phyloP scores from a whole-genome alignment of 2,888 invertebrate species.

The Ferrisia virgata region DNA sequence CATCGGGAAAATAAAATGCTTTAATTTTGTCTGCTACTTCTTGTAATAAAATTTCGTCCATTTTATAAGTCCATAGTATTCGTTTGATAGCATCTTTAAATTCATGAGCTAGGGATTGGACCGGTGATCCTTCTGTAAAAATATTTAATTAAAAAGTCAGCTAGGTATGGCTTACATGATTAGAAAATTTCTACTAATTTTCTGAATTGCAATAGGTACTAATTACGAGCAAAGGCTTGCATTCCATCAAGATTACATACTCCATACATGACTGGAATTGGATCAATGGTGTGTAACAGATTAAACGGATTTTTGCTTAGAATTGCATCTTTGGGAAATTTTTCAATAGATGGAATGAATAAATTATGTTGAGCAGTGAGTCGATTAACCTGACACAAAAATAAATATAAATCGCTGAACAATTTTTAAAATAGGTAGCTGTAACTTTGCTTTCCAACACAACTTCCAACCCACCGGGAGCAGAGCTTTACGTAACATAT shows the following conservation, averaged over 20 bases:
- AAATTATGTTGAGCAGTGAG: neutral
- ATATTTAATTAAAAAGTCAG: neutral
- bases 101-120: neutral
- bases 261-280: neutral
- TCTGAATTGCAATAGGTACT: neutral
- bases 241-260: neutral
- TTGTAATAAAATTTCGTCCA: neutral
- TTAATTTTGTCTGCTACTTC: neutral
- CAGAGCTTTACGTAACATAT: neutral
- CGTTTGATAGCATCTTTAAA: neutral
- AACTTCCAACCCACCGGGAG: neutral
- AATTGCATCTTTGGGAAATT: neutral
- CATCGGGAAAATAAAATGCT: neutral
- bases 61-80: neutral
- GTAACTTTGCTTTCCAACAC: neutral
- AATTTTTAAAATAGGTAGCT: neutral
- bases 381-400: neutral
- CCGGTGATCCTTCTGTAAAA: neutral
- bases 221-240: neutral
- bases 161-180: neutral
- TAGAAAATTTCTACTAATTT: no score
- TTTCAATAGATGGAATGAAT: neutral
- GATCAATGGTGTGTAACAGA: neutral
- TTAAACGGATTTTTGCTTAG: neutral
- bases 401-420: no score